Base-by-base conservation (phyloP, 2,888 invertebrate genomes). In the Desoria tigrina region DNA sequence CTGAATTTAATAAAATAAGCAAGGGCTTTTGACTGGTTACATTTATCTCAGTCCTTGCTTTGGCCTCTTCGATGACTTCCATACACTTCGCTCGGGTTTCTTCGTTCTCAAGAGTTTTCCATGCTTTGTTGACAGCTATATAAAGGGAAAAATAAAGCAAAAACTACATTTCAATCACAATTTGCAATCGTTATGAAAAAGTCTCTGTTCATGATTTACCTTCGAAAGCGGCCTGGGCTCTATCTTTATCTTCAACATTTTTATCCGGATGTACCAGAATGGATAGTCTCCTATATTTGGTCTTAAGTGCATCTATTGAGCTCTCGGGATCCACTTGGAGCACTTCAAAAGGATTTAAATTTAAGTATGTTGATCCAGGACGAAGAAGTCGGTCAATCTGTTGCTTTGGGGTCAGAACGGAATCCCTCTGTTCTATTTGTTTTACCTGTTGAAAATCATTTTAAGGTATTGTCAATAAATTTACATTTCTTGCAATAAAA, bases 241-340 rank as follows among this genome's bases (percentile, higher is more conserved):
- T 85, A 65, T 98, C 98, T 28, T 87, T 83, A 80, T 99, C 94
- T 82, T 98, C 94, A 83, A 90, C 90, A 83, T 99, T 99, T 83
- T 99, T 99, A 81, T 99, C 99, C 24, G 99, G 99, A 88, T 99
- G 99, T 39, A 99, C 96, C 78, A 99, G 84, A 80, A 99, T 94
- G 21, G 99, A 98, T 78, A 98, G 85, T 83, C 92, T 86, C 79
- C 94, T 87, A 82, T 97, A 99, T 82, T 95, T 95, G 81, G 94
- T 97, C 81, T 96, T 97, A 61, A 97, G 90, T 79, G 94, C 94
- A 77, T 96, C 94, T 62, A 97, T 80, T 23, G 90, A 83, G 14
- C 89, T 86, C 71, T 94, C 93, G 16, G 95, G 94, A 78, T 98
- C 97, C 58, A 93, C 86, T 83, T 94, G 92, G 62, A 94, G 83